Evolutionary conservation across 2,888 invertebrate genomes (phyloP), one percentile per base, ranked within the genome.

Genomic region (Dusona sp.): DNA sequence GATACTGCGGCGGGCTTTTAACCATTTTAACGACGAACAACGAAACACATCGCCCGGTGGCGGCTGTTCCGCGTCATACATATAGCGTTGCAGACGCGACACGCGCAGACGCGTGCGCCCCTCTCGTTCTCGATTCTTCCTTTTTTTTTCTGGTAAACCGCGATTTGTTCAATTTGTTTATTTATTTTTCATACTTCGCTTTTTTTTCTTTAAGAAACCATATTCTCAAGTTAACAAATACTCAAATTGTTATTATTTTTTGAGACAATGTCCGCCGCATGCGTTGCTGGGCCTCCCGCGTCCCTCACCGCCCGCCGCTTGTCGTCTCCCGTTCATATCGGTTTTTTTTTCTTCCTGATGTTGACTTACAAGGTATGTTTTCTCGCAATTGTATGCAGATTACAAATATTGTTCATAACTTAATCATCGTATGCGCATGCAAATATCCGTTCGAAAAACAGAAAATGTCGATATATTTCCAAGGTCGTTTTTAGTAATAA

Each of bases 1-100:
- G 91, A 90, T 91, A 93, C 93, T 93, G 93, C 92, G 91, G 91
- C 92, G 91, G 91, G 89, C 91, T 89, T 85, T 68, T 68, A 79
- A n/a, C n/a, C n/a, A n/a, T 42, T 42, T 42, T 42, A 42, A 42
- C 11, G 42, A 42, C 13, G 42, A 42, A 81, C 42, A 65, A 77
- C 38, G 74, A 29, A 45, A 57, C 22, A n/a, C 42, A 45, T n/a
- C 45, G 29, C 36, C n/a, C 79, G 68, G 68, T 81, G 85, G 79
- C 54, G 82, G 33, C 79, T 48, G 29, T 29, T 11, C 54, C 22
- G 51, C 22, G 6, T 51, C 22, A 19, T 25, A 25, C 61, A 16
- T 61, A 16, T 25, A 61, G 6, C 61, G 61, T 16, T 29, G 61
- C n/a, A 36, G 64, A 68, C 64, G 79, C 57, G 57, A 61, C 74